These are phyloP conservation scores for Scolanthus callimorphus DNA, from an alignment of 92 coral and sea anemone genomes.

Conservation along the genomic window DNA sequence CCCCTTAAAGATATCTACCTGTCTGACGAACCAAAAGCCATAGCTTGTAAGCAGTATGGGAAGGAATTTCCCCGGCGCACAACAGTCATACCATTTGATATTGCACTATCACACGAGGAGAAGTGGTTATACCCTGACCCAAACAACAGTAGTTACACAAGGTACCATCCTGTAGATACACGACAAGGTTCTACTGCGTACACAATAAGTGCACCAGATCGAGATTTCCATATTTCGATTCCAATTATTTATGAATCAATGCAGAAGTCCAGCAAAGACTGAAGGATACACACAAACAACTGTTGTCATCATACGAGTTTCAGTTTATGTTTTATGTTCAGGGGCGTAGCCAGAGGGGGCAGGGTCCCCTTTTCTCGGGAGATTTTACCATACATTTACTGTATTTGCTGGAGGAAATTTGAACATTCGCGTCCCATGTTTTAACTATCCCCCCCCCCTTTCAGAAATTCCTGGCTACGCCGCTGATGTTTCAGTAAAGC, in stretches of 20 bases:
- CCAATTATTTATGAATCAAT: background rate
- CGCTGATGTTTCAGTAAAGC: too few species aligned
- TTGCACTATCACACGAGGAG: background rate
- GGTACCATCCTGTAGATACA: background rate
- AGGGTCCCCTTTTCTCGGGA: too few species aligned
- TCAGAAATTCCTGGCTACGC: too few species aligned
- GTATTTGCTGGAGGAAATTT: too few species aligned
- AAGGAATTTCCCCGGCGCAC: background rate
- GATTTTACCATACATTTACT: too few species aligned
- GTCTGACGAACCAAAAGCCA: background rate
- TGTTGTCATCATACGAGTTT: too few species aligned
- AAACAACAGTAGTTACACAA: background rate
- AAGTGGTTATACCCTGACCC: background rate
- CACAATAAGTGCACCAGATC: background rate
- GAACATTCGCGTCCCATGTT: too few species aligned
- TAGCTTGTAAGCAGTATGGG: background rate
- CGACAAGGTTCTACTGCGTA: background rate
- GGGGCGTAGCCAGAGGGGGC: too few species aligned
- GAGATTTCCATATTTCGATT: background rate
- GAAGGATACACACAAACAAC: too few species aligned
- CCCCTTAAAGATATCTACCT: background rate
- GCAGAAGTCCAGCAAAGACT: too few species aligned
- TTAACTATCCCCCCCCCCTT: too few species aligned
- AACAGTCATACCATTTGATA: background rate
- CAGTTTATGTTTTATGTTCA: too few species aligned